Evolutionary conservation across 1,140 invertebrate species (phyloP), one percentile per base, ranked within the genome.

Genomic region (Drosophila repleta): DNA sequence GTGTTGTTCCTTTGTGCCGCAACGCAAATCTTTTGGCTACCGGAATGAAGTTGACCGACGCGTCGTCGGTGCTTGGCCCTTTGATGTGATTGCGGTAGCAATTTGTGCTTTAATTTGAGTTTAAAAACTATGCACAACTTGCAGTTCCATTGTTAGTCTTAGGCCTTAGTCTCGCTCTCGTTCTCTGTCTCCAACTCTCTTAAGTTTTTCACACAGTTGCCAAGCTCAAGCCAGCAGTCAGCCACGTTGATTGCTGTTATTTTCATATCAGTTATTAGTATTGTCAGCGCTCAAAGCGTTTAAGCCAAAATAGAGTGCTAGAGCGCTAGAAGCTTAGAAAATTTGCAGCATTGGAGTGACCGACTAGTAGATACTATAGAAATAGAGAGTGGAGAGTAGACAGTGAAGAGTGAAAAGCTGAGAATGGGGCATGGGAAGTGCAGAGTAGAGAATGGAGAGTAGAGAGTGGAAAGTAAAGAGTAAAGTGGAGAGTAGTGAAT

Each of bases 61-160:
- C 8, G 58, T 75, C 74, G 81, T 75, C 74, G 81, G 74, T 64
- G 68, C 51, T 75, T 39, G 51, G 55, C 49, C 73, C 84, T 88
- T 88, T 88, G 83, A 88, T 68, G 84, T 88, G 68, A 72, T 62
- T 76, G 79, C 83, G 83, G 83, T 89, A 88, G 83, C 83, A 88
- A 88, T 88, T 88, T 88, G 83, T 88, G 83, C 79, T 88, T 88
- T 88, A 88, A 88, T 88, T 88, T 88, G 79, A 88, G 83, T 83
- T 88, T 83, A 88, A 88, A 83, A 87, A 87, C 82, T 87, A 87
- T 87, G 75, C 83, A 79, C 71, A 83, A 74, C 64, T 48, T 71
- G 68, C 61, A 70, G 67, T 70, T 70, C 66, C 74, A 85, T 87
- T 81, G 70, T 72, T 83, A 57, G 49, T 5, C n/a, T n/a, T n/a